Percentiles rank a stretch among this genome's conserved stretches.
phyloP scores from a whole-genome alignment of 2,113 vertebrate species.

The Perccottus glenii region DNA sequence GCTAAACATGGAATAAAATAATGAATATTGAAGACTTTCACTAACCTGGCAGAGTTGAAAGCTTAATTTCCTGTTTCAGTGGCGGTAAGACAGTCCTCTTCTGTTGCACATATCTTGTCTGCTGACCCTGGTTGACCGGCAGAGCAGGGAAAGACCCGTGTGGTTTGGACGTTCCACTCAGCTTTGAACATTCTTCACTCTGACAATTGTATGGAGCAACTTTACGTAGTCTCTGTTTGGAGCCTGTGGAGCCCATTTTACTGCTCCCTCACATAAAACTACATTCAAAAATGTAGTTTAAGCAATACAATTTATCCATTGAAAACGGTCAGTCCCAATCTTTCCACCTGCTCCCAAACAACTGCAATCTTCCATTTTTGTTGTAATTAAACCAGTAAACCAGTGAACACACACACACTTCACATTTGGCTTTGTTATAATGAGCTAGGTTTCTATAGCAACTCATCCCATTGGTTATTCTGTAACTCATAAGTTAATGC shows the following conservation, averaged over 20 bases:
- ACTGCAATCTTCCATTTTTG: conserved; percentile 27
- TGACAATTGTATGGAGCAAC: conserved; percentile 60
- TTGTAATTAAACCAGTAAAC: conserved; percentile 43
- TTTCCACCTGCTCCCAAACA: too few relatives aligned
- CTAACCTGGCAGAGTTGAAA: conserved; percentile 62
- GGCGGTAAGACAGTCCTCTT: conserved; percentile 53
- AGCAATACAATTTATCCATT: too few relatives aligned
- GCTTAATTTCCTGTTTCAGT: conserved; percentile 57
- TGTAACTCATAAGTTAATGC: conserved; percentile 78
- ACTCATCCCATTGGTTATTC: conserved; percentile 76
- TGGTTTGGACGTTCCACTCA: conserved; percentile 14
- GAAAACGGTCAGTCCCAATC: too few relatives aligned
- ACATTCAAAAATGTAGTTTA: background rate
- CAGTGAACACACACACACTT: conserved; percentile 37
- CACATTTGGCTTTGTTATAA: conserved; percentile 59
- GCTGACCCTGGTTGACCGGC: conserved; percentile 19
- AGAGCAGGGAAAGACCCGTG: conserved; percentile 57
- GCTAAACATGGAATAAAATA: background rate
- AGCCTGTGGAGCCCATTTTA: conserved; percentile 68
- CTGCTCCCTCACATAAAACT: conserved; percentile 19
- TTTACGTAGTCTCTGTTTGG: conserved; percentile 63
- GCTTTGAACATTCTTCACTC: conserved; percentile 17
- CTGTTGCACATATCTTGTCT: conserved; percentile 39
- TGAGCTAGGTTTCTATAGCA: conserved; percentile 77
- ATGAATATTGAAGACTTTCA: conserved; percentile 1